Evolutionary conservation across 2,888 invertebrate genomes (phyloP), one percentile per base, ranked within the genome.

Genomic region (Drosophila subquinaria): DNA sequence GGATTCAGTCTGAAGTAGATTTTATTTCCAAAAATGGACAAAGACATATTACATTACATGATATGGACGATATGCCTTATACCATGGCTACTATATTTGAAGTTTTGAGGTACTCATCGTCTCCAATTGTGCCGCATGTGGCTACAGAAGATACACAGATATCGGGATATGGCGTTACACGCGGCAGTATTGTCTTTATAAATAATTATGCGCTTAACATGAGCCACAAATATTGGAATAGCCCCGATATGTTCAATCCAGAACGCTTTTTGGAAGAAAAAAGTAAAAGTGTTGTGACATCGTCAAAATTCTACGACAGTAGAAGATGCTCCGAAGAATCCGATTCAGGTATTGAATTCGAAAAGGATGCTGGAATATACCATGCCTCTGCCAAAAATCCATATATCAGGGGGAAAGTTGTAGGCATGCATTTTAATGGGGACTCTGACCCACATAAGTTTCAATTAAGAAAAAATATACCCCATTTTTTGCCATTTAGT

Each of bases 41-140:
- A 35, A 92, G 95, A 20, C 92, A 93, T 15, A 94, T 96, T 0
- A 94, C 94, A n/a, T 91, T 97, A 0, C 93, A 94, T 27, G 96
- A 97, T 79, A 94, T 95, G 85, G 93, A 94, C 0, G 92, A 92
- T 1, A 94, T 98, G 93, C 96, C 97, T 0, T 97, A 96, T 90
- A 97, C 97, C 0, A 96, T 97, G 92, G 97, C 97, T 0, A 95
- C 96, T 0, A 94, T 97, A 13, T 94, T 96, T 81, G 98, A 98
- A 93, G 95, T 96, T 0, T 92, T 97, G 0, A 93, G 98, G 55
- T 95, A 95, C 60, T 95, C 96, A 0, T 97, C 97, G 0, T 97
- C 97, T 0, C 97, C 98, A 0, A 97, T 98, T 66, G 97, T 98
- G 0, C 98, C 98, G 0, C 97, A 97, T 89, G 97, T 97, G 0